A percentile compares a stretch with the other conserved stretches of the same genome.
Conservation (phyloP, 2,113 vertebrate species). For the Ophthalmolycus amberensis region DNA sequence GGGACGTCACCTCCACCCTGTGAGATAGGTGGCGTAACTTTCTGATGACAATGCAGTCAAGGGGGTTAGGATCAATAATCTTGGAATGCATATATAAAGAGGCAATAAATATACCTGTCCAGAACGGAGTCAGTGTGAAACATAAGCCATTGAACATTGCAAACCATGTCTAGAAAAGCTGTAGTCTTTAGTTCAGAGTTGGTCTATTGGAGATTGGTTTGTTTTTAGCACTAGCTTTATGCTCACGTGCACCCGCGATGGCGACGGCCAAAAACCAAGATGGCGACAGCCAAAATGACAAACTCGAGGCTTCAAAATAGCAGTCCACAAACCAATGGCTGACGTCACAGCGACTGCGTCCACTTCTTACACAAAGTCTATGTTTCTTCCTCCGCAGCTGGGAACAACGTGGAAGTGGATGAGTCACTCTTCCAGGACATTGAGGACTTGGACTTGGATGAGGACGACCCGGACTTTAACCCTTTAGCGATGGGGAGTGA, state of each 20-base stretch:
- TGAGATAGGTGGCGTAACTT: too few species aligned
- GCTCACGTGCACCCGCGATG: not conserved
- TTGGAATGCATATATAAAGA: too few species aligned
- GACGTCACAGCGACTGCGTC: too few species aligned
- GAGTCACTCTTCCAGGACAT: constrained; percentile 98
- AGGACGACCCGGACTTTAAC: constrained; percentile 93
- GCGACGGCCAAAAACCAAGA: too few species aligned
- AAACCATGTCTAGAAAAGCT: not conserved
- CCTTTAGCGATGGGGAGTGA: constrained; percentile 92
- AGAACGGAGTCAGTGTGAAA: too few species aligned
- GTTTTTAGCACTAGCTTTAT: not conserved
- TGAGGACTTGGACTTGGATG: constrained; percentile 95
- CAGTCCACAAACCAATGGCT: too few species aligned
- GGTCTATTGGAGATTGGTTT: not conserved
- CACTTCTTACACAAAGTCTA: not conserved
- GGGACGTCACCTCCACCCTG: too few species aligned
- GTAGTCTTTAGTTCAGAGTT: not conserved
- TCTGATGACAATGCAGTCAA: too few species aligned
- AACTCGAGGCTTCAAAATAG: too few species aligned
- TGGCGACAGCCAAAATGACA: too few species aligned
- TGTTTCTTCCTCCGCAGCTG: constrained; percentile 80
- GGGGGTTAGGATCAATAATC: too few species aligned
- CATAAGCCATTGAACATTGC: not conserved
- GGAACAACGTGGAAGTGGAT: constrained; percentile 96
- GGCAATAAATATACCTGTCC: too few species aligned